A percentile compares a stretch with the other conserved stretches of the same genome.
These are phyloP conservation scores for Cyphomyrus discorhynchus DNA, from an alignment of 2,113 vertebrate species.

Conservation along the genomic window DNA sequence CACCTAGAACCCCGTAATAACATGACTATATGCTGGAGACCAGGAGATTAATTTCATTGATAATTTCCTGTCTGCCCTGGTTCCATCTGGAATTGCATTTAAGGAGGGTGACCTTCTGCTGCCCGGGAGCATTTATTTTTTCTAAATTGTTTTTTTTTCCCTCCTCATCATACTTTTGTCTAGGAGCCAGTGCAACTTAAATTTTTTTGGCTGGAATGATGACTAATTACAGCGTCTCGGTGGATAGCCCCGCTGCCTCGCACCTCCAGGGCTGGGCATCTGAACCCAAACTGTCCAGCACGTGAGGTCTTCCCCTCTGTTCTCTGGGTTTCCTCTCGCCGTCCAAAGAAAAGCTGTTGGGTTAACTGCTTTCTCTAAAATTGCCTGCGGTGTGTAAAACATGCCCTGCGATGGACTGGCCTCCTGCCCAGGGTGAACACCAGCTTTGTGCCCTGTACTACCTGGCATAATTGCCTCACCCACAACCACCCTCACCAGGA, in stretches of 20 bases:
- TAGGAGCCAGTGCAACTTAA: not conserved
- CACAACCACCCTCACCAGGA: not conserved
- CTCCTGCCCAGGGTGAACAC: not conserved
- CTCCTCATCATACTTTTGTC: not conserved
- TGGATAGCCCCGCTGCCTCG: not conserved
- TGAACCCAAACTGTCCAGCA: not conserved
- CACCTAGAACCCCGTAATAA: not conserved
- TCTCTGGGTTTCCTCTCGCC: not conserved
- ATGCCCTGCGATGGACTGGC: not conserved
- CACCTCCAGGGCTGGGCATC: not conserved
- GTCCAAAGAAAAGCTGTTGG: not conserved
- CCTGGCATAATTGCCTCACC: not conserved
- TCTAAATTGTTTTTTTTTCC: not conserved
- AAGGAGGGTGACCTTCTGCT: not conserved
- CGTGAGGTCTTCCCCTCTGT: not conserved
- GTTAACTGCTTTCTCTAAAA: not conserved
- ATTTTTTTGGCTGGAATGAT: not conserved
- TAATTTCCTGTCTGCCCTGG: not conserved
- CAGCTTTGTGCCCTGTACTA: not conserved
- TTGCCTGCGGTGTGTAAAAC: not conserved
- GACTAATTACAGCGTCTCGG: not conserved
- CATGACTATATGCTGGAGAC: not conserved
- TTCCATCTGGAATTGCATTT: not conserved
- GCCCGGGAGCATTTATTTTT: not conserved
- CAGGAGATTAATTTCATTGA: conserved; percentile 1